Evolutionary conservation across 2,888 invertebrate genomes (phyloP).

Genomic region (Gymnoscelis rufifasciata): DNA sequence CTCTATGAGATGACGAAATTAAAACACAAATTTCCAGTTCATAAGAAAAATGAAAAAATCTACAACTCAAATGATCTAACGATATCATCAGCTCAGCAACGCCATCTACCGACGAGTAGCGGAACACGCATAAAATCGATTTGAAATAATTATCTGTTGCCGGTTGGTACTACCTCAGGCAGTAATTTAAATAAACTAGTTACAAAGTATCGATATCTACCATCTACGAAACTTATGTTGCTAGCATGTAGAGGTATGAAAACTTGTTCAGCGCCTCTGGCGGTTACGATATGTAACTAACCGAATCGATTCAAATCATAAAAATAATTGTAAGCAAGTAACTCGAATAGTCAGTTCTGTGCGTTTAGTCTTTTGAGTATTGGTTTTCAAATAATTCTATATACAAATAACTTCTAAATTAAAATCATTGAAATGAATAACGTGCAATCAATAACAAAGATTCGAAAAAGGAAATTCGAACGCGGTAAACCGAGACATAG

Average conservation of each 20-base stretch:
- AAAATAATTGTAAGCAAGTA: neutral
- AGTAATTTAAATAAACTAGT: constrained; percentile 41
- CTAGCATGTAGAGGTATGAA: constrained; percentile 4
- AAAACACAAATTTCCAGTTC: no score
- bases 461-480: no score
- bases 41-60: no score
- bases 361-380: no score
- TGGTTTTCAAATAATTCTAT: no score
- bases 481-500: neutral
- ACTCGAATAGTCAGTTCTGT: neutral
- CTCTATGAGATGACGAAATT: no score
- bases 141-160: constrained; percentile 36
- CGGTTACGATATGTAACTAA: constrained; percentile 9
- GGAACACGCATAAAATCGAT: constrained; percentile 52
- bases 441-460: no score
- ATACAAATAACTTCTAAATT: no score
- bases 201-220: constrained; percentile 10
- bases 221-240: constrained; percentile 1
- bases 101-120: constrained; percentile 69
- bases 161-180: constrained; percentile 35
- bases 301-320: constrained; percentile 3
- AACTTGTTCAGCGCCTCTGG: constrained; percentile 16
- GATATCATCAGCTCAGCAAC: constrained; percentile 31
- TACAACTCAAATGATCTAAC: constrained; percentile 10
- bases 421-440: no score